phyloP scores from a whole-genome alignment of 1,140 invertebrate genomes.

The Rhagoletis zephyria region DNA sequence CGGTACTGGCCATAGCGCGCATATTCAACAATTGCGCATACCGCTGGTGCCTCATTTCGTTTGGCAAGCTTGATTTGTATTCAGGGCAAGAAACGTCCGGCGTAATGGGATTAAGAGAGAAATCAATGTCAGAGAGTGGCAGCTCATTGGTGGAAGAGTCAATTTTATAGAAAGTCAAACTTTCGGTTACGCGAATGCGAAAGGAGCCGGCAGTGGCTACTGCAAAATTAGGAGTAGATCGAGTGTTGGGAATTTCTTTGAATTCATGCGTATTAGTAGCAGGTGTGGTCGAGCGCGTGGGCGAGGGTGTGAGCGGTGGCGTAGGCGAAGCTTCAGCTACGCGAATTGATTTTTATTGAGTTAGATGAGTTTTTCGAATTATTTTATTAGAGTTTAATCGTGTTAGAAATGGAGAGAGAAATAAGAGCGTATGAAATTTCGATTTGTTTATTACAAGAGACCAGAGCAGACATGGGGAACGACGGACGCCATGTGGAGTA shows the following conservation, averaged over 20 bases:
- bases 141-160: slow-evolving; percentile 77
- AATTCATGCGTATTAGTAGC: slow-evolving; percentile 57
- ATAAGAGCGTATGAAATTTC: neutral
- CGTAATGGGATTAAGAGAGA: slow-evolving; percentile 65
- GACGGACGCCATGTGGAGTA: slow-evolving; percentile 35
- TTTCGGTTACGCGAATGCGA: slow-evolving; percentile 68
- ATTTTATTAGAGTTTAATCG: neutral
- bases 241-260: slow-evolving; percentile 61
- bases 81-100: slow-evolving; percentile 59
- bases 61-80: slow-evolving; percentile 63
- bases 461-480: slow-evolving; percentile 18
- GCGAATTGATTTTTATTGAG: slow-evolving; percentile 3
- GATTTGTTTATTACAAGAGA: slow-evolving; percentile 36
- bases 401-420: neutral
- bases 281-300: neutral
- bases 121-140: slow-evolving; percentile 76
- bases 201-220: slow-evolving; percentile 48
- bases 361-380: slow-evolving; percentile 7
- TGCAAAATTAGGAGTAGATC: slow-evolving; percentile 59
- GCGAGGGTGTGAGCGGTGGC: neutral
- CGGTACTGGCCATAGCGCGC: slow-evolving; percentile 67
- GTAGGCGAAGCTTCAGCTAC: neutral
- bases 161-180: slow-evolving; percentile 69
- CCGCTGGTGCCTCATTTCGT: slow-evolving; percentile 56
- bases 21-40: slow-evolving; percentile 63